Evolutionary conservation across 2,113 vertebrate species (phyloP).

Genomic region (Trematomus loennbergii): DNA sequence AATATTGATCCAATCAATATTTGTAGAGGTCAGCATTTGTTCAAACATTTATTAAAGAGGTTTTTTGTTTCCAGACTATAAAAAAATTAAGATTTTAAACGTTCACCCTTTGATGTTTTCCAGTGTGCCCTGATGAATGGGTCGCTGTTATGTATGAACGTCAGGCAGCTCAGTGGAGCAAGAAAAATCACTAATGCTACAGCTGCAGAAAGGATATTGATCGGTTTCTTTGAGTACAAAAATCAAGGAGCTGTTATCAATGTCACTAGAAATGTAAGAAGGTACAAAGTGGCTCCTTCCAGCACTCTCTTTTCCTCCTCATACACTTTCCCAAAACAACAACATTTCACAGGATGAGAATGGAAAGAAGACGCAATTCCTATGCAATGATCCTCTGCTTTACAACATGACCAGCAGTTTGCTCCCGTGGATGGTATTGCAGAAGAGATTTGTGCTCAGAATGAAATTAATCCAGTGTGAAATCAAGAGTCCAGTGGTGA

Average conservation of each 20-base stretch:
- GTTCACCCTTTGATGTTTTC: slow-evolving; percentile 39
- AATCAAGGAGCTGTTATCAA: slow-evolving; percentile 26
- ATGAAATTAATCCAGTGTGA: slow-evolving; percentile 71
- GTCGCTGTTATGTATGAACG: slow-evolving; percentile 7
- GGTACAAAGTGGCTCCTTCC: background rate
- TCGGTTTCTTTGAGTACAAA: slow-evolving; percentile 39
- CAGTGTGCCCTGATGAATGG: slow-evolving; percentile 35
- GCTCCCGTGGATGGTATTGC: slow-evolving; percentile 31
- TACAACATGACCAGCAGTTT: slow-evolving; percentile 3
- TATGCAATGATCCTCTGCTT: background rate
- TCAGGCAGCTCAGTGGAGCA: slow-evolving; percentile 28
- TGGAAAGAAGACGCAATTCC: background rate
- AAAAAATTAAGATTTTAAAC: slow-evolving; percentile 42
- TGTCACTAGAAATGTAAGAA: slow-evolving; percentile 35
- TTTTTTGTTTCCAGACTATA: background rate
- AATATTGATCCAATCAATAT: slow-evolving; percentile 41
- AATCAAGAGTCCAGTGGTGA: slow-evolving; percentile 55
- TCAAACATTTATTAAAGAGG: slow-evolving; percentile 18
- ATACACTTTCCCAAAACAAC: background rate
- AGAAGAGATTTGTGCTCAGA: slow-evolving; percentile 46
- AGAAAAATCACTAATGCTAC: slow-evolving; percentile 44
- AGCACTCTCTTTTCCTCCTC: background rate
- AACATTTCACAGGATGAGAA: no score
- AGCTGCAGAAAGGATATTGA: slow-evolving; percentile 48
- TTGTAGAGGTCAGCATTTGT: slow-evolving; percentile 9